Evolutionary conservation across 2,888 invertebrate species (phyloP).

Genomic region (Acanthosepion pharaonis): DNA sequence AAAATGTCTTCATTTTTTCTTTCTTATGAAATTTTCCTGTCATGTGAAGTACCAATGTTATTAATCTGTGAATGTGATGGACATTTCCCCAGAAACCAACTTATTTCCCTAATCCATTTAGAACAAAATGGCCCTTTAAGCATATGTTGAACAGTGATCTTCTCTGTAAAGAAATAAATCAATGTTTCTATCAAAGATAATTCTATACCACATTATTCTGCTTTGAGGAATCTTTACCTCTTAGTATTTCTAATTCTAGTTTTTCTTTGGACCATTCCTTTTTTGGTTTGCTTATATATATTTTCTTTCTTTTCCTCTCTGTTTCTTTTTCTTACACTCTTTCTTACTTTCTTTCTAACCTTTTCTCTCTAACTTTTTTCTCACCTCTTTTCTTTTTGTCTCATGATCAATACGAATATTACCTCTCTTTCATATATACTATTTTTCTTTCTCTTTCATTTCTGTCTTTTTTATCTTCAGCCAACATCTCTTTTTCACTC

Average conservation of each 20-base stretch:
- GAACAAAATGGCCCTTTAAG: neutral
- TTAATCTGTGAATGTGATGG: neutral
- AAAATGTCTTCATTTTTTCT: neutral
- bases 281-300: neutral
- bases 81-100: neutral
- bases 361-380: neutral
- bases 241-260: neutral
- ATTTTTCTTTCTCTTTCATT: no score
- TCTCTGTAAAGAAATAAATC: slow-evolving; percentile 1
- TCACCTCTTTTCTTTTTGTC: neutral
- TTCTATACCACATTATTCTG: neutral
- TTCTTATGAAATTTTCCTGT: no score
- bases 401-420: no score
- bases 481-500: neutral
- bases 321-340: neutral
- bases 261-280: neutral
- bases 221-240: neutral
- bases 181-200: neutral
- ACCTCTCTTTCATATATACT: no score
- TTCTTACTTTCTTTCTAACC: no score
- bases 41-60: neutral
- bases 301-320: neutral
- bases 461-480: neutral
- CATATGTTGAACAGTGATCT: neutral
- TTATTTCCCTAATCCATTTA: neutral